Base-by-base conservation (phyloP, 2,888 invertebrate species). In the Xiphydria camelus region DNA sequence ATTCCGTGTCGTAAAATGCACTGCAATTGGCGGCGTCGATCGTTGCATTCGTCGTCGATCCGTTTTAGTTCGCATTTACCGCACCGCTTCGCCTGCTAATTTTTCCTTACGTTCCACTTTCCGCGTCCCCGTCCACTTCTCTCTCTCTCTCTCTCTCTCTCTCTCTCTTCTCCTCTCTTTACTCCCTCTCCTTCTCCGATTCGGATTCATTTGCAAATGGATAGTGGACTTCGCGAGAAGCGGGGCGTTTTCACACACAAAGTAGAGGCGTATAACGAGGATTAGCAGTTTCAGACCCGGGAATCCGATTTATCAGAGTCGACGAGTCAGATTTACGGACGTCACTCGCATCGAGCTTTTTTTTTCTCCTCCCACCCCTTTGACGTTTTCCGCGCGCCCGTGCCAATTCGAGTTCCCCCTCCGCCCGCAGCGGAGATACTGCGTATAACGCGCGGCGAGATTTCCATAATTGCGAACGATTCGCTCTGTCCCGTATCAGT, bases 391-490 rank as follows among this genome's bases (percentile, higher is more conserved):
- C n/a, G n/a, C n/a, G n/a, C n/a, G n/a, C n/a, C n/a, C n/a, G n/a
- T n/a, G n/a, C n/a, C n/a, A n/a, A n/a, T n/a, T n/a, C n/a, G n/a
- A n/a, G 40, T 44, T 41, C 32, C 38, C 39, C 31, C 41, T 47
- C 23, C 19, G 18, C 44, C 38, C 29, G n/a, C n/a, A n/a, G n/a
- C n/a, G n/a, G n/a, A n/a, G n/a, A n/a, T n/a, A n/a, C n/a, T n/a
- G n/a, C n/a, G n/a, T n/a, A n/a, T n/a, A n/a, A n/a, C n/a, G n/a
- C 60, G 62, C 58, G 59, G 57, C 54, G 53, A 60, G 61, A 68
- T 70, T 69, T 69, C 66, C 70, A 70, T 70, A 69, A 69, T 70
- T 70, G 67, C 63, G 51, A 60, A 58, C 65, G 68, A 70, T 70
- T 70, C 68, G n/a, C n/a, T 70, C 69, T 71, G 68, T 67, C 66